Evolutionary conservation across 1,140 invertebrate species (phyloP).

Genomic region (Belonocnema kinseyi): DNA sequence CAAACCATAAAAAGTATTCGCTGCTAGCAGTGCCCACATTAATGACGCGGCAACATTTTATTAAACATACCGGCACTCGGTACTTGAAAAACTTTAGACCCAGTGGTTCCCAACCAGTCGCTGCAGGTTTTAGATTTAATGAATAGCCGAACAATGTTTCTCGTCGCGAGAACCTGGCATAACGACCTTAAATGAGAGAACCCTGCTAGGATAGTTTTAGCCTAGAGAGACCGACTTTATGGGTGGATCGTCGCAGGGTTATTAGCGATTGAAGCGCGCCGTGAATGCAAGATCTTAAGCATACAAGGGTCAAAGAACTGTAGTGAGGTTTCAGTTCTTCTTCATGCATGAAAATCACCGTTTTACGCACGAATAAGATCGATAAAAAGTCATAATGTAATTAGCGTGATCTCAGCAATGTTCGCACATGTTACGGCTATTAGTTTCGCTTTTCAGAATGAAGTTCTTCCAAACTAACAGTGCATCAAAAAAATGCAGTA

Average conservation of each 20-base stretch:
- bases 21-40: conserved; percentile 52
- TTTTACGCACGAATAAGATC: not conserved
- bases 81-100: conserved; percentile 42
- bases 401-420: not conserved
- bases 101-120: conserved; percentile 45
- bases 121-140: conserved; percentile 14
- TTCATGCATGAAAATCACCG: not conserved
- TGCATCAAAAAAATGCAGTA: too few relatives aligned
- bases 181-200: conserved; percentile 25
- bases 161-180: conserved; percentile 4
- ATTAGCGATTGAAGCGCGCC: not conserved
- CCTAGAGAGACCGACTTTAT: conserved; percentile 13
- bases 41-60: conserved; percentile 62
- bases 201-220: not conserved
- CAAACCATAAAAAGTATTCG: conserved; percentile 37
- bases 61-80: conserved; percentile 48
- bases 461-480: not conserved
- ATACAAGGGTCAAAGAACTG: conserved; percentile 25
- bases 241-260: not conserved
- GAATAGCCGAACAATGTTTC: conserved; percentile 16
- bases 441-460: not conserved
- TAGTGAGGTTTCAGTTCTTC: not conserved
- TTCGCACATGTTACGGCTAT: too few relatives aligned
- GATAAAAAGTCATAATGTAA: not conserved
- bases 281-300: not conserved